These are phyloP conservation scores for Pachyrhynchus sulphureomaculatus DNA, from an alignment of 1,140 invertebrate species.

Conservation along the genomic window DNA sequence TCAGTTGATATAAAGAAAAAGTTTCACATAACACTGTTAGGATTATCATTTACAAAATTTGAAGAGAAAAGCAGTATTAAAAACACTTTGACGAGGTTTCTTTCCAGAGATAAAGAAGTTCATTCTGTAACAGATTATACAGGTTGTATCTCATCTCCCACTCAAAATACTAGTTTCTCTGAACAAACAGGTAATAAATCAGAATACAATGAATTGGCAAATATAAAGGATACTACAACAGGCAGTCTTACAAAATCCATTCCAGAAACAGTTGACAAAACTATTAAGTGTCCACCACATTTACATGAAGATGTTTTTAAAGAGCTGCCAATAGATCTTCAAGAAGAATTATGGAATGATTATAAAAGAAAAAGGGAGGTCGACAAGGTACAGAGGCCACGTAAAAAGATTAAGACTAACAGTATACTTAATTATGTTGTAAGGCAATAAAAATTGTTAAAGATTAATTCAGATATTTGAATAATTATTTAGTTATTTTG, in stretches of 20 bases:
- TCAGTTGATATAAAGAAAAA: slow-evolving; percentile 69
- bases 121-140: slow-evolving; percentile 70
- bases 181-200: no score
- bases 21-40: slow-evolving; percentile 75
- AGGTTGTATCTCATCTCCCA: slow-evolving; percentile 55
- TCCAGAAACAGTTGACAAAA: no score
- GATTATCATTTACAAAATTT: slow-evolving; percentile 77
- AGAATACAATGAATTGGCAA: no score
- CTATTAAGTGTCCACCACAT: slow-evolving; percentile 55
- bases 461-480: no score
- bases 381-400: slow-evolving; percentile 31
- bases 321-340: slow-evolving; percentile 61
- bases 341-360: slow-evolving; percentile 62
- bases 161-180: background rate
- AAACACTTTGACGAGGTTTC: slow-evolving; percentile 69
- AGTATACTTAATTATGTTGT: slow-evolving; percentile 64
- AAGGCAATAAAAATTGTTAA: background rate
- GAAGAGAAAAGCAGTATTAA: slow-evolving; percentile 64
- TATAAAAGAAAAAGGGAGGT: slow-evolving; percentile 52
- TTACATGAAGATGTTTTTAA: slow-evolving; percentile 63
- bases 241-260: no score
- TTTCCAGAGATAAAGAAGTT: slow-evolving; percentile 68
- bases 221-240: no score
- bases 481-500: no score
- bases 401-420: slow-evolving; percentile 58